A percentile compares a stretch with the other conserved stretches of the same genome.
phyloP scores from a whole-genome alignment of 2,113 vertebrate genomes.

The Antigone vipio region DNA sequence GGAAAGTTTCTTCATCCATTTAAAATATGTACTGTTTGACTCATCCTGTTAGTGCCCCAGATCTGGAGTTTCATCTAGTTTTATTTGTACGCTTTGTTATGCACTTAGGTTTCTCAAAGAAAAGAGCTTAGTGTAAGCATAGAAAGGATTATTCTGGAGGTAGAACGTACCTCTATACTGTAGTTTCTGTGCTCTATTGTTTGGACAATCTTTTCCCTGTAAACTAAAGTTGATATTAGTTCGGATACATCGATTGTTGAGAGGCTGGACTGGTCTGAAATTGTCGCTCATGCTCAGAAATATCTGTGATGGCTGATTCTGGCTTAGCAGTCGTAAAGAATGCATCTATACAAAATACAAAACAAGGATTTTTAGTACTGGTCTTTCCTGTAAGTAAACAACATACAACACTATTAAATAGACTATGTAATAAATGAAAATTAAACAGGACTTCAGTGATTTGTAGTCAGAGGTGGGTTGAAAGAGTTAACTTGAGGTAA shows the following conservation, averaged over 20 bases:
- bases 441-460: background rate
- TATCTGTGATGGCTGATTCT: slow-evolving; percentile 99
- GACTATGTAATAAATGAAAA: background rate
- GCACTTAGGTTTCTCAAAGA: background rate
- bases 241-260: slow-evolving; percentile 98
- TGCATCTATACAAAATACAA: slow-evolving; percentile 86
- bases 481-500: background rate
- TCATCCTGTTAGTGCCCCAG: background rate
- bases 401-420: background rate
- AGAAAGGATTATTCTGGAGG: background rate
- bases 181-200: slow-evolving; percentile 97
- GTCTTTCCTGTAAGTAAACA: background rate
- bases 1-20: background rate
- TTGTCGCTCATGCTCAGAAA: slow-evolving; percentile 99
- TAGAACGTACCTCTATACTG: slow-evolving; percentile 90
- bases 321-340: slow-evolving; percentile 95
- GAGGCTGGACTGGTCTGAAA: slow-evolving; percentile 92
- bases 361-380: background rate
- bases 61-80: background rate
- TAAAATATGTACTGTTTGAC: background rate
- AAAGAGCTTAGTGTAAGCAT: background rate
- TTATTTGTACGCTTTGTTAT: background rate
- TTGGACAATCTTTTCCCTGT: slow-evolving; percentile 98
- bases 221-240: slow-evolving; percentile 99
- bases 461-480: background rate